A percentile compares a stretch with the other conserved stretches of the same genome.
Conservation (phyloP, 2,113 vertebrate genomes). For the Podiceps cristatus region DNA sequence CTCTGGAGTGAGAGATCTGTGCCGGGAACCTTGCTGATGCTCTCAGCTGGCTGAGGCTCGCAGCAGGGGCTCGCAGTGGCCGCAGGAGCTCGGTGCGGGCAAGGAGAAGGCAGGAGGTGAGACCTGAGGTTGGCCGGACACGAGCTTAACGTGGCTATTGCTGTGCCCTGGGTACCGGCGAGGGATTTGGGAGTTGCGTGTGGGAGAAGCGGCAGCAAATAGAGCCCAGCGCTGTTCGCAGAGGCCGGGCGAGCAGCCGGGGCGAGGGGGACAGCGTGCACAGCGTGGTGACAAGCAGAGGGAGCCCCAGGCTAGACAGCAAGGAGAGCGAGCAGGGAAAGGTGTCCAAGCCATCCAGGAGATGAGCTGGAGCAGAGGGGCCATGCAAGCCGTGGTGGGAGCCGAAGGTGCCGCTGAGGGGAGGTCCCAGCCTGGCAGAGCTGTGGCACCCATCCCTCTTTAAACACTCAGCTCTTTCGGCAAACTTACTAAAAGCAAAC, state of each 20-base stretch:
- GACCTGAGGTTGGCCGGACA: not conserved
- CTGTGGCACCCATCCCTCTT: not conserved
- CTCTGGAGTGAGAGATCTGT: not conserved
- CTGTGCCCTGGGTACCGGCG: not conserved
- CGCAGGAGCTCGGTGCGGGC: not conserved
- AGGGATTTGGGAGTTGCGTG: not conserved
- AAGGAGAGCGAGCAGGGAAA: not conserved
- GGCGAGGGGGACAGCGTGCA: not conserved
- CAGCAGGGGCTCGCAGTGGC: not conserved
- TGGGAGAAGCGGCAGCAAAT: not conserved
- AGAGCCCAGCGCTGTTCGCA: not conserved
- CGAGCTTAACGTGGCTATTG: not conserved
- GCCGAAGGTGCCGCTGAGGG: fast-evolving
- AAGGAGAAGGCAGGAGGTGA: not conserved
- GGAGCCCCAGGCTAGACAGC: slow-evolving; percentile 37
- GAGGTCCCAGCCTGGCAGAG: not conserved
- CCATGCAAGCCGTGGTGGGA: fast-evolving
- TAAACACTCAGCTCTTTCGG: not conserved
- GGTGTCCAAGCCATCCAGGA: not conserved
- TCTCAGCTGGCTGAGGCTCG: not conserved
- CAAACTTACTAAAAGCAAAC: not conserved
- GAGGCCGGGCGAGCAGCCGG: not conserved
- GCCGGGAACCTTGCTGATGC: not conserved
- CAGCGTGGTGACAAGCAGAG: not conserved
- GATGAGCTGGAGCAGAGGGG: not conserved